Percentiles rank a stretch among this genome's conserved stretches.
Conservation (phyloP, 2,113 vertebrate genomes). For the Ia io region DNA sequence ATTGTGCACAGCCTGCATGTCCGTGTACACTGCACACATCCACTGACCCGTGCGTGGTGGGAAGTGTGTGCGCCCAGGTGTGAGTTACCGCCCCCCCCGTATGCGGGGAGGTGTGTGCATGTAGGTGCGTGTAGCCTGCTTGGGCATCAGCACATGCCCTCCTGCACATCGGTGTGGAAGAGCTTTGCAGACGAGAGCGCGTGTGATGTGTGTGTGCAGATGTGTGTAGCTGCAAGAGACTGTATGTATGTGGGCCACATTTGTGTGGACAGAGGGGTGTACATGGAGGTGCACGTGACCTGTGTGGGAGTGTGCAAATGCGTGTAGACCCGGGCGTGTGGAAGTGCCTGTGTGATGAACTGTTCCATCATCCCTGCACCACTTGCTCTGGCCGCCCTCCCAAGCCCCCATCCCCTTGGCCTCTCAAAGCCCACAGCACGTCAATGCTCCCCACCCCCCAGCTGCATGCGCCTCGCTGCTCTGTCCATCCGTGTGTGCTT, state of each 20-base stretch:
- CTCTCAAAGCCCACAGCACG: conserved; percentile 55
- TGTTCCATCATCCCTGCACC: conserved; percentile 6
- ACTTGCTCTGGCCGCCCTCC: background rate
- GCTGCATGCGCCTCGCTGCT: conserved; percentile 73
- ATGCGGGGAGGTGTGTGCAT: background rate
- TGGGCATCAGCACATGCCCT: background rate
- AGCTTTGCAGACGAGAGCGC: background rate
- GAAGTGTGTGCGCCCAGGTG: background rate
- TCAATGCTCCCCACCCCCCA: background rate
- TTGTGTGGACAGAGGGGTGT: background rate
- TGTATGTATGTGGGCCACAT: background rate
- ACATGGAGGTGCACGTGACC: background rate
- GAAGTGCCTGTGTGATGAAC: background rate
- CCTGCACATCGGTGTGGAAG: background rate
- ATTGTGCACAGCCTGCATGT: conserved; percentile 75
- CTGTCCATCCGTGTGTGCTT: conserved; percentile 72
- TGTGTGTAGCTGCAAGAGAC: background rate
- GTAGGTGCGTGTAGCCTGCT: background rate
- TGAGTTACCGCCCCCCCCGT: background rate
- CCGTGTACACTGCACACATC: background rate
- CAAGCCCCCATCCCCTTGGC: background rate
- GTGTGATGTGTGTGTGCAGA: background rate
- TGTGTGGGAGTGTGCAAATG: background rate
- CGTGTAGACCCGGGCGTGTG: background rate
- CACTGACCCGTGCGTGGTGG: background rate